Conservation (phyloP, 2,797 vertebrate species). For the Enteromius radiatus region DNA sequence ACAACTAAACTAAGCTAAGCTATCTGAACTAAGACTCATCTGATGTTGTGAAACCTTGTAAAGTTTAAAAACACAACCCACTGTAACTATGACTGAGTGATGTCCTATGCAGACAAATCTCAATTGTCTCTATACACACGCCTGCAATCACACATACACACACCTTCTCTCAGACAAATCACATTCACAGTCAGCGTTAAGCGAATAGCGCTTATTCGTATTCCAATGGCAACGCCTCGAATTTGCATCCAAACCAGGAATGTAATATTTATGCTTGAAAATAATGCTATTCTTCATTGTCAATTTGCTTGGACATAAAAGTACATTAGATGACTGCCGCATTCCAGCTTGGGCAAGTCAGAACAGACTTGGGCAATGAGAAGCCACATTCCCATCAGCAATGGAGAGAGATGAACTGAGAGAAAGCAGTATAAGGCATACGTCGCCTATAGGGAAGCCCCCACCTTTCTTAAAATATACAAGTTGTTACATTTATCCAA, state of each 20-base stretch:
- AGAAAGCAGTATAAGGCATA: background rate
- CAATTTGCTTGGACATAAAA: constrained; percentile 79
- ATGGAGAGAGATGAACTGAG: constrained; percentile 28
- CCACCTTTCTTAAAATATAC: background rate
- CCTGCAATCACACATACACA: constrained; percentile 48
- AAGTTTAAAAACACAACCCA: background rate
- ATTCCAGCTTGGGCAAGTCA: constrained; percentile 78
- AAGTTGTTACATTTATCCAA: background rate
- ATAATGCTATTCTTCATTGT: constrained; percentile 77
- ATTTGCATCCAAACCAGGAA: constrained; percentile 81
- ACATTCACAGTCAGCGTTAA: constrained; percentile 56
- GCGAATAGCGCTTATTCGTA: constrained; percentile 70
- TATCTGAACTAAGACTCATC: background rate
- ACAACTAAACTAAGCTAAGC: constrained; percentile 1
- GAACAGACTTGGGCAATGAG: constrained; percentile 73
- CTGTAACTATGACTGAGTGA: constrained; percentile 20
- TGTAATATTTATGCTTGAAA: constrained; percentile 80
- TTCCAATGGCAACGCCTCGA: constrained; percentile 66
- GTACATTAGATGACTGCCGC: constrained; percentile 73
- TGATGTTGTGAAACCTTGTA: background rate
- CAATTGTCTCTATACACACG: constrained; percentile 45
- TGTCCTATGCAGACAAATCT: background rate
- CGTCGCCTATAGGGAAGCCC: background rate
- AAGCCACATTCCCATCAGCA: constrained; percentile 60
- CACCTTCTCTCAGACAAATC: constrained; percentile 59